phyloP scores from a whole-genome alignment of 2,888 invertebrate genomes.

The Cetonia aurata region DNA sequence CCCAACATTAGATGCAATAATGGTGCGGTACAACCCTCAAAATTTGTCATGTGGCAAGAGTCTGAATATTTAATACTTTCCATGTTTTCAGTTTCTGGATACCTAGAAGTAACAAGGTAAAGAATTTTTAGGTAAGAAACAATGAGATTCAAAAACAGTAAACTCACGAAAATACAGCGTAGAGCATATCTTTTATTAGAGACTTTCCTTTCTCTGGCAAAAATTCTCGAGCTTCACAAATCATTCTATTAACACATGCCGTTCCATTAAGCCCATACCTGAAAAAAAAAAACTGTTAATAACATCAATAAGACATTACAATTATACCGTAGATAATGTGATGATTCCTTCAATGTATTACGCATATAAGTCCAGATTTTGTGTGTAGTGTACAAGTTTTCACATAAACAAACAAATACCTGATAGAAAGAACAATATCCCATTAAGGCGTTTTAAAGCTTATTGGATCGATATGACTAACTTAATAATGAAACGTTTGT shows the following conservation, averaged over 20 bases:
- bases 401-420: too few species aligned
- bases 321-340: not conserved
- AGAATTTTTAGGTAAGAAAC: not conserved
- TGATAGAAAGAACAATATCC: too few species aligned
- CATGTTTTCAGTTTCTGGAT: slow-evolving; percentile 34
- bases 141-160: too few species aligned
- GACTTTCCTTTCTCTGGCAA: slow-evolving; percentile 73
- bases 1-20: slow-evolving; percentile 51
- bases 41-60: slow-evolving; percentile 48
- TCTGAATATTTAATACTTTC: slow-evolving; percentile 37
- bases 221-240: slow-evolving; percentile 75
- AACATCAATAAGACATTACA: not conserved
- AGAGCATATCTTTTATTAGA: slow-evolving; percentile 75
- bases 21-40: slow-evolving; percentile 51
- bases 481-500: too few species aligned
- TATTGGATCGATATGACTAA: too few species aligned
- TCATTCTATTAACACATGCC: slow-evolving; percentile 74
- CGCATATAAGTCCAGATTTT: too few species aligned
- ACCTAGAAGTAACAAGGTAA: slow-evolving; percentile 15
- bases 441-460: too few species aligned
- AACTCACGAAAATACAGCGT: slow-evolving; percentile 74
- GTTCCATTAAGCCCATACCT: slow-evolving; percentile 75
- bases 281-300: slow-evolving; percentile 57
- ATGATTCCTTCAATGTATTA: too few species aligned
- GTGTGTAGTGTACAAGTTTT: too few species aligned